Conservation (phyloP, 2,797 vertebrate genomes). For the Bovichtus variegatus region DNA sequence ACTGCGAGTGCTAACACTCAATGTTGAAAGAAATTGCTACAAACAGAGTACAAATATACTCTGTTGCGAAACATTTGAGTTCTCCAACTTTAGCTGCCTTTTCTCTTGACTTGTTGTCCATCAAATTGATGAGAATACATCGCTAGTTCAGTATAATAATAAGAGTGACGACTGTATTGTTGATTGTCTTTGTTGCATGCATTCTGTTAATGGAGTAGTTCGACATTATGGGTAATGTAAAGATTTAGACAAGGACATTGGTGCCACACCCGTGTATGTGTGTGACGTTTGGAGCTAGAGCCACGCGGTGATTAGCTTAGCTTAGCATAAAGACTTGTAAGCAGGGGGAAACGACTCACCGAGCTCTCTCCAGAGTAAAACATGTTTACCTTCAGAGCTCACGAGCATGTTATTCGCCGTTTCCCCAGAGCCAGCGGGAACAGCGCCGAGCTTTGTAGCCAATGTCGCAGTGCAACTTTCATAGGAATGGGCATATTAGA, state of each 20-base stretch:
- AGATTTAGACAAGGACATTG: background rate
- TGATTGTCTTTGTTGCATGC: background rate
- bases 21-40: too few relatives aligned
- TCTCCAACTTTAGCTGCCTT: background rate
- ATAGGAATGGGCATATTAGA: too few relatives aligned
- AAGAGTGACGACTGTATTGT: background rate
- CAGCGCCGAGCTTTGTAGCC: too few relatives aligned
- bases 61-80: too few relatives aligned
- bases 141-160: background rate
- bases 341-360: background rate
- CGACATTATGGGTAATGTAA: background rate
- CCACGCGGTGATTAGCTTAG: background rate
- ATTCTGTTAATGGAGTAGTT: background rate
- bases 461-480: too few relatives aligned
- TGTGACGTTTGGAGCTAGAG: background rate
- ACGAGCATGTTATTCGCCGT: too few relatives aligned
- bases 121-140: background rate
- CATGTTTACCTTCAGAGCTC: too few relatives aligned
- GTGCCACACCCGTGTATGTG: background rate
- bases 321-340: background rate
- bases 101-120: background rate
- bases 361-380: background rate
- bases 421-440: too few relatives aligned
- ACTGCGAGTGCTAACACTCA: too few relatives aligned
- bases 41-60: too few relatives aligned